Evolutionary conservation across 2,113 vertebrate species (phyloP).

Genomic region (Gila orcuttii): DNA sequence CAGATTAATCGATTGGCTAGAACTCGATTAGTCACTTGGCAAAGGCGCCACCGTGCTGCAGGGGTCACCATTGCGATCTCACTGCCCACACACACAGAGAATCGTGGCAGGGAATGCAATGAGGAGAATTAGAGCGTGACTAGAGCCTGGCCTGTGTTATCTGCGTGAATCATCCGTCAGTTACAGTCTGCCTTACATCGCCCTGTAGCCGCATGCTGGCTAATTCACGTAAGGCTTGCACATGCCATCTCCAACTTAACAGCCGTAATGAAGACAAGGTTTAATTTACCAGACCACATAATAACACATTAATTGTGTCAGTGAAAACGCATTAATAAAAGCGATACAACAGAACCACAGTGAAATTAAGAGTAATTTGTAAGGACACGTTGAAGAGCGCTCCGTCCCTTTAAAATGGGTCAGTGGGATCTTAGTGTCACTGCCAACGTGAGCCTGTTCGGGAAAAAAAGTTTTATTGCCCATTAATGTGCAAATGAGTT

Average conservation of each 20-base stretch:
- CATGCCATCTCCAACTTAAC: conserved; percentile 86
- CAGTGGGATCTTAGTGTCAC: conserved; percentile 86
- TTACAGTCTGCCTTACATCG: conserved; percentile 37
- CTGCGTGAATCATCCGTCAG: conserved; percentile 54
- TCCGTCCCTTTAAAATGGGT: conserved; percentile 85
- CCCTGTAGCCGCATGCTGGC: conserved; percentile 69
- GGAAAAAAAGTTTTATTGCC: conserved; percentile 85
- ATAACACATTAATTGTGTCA: conserved; percentile 97
- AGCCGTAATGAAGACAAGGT: conserved; percentile 84
- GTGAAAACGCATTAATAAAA: conserved; percentile 94
- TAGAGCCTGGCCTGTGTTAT: conserved; percentile 64
- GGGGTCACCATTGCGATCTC: conserved; percentile 42
- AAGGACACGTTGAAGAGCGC: conserved; percentile 77
- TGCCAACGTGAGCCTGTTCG: conserved; percentile 86
- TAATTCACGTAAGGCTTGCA: conserved; percentile 94
- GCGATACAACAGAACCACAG: conserved; percentile 88
- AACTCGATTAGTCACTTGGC: conserved; percentile 53
- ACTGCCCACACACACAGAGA: conserved; percentile 55
- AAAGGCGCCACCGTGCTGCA: conserved; percentile 27
- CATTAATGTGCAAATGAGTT: conserved; percentile 98
- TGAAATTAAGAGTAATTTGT: conserved; percentile 92
- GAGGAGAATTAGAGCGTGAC: conserved; percentile 67
- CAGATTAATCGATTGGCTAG: conserved; percentile 57
- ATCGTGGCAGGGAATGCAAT: conserved; percentile 71
- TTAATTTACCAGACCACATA: conserved; percentile 87